Base-by-base conservation (phyloP, 1,140 invertebrate genomes). In the Drosophila albomicans region DNA sequence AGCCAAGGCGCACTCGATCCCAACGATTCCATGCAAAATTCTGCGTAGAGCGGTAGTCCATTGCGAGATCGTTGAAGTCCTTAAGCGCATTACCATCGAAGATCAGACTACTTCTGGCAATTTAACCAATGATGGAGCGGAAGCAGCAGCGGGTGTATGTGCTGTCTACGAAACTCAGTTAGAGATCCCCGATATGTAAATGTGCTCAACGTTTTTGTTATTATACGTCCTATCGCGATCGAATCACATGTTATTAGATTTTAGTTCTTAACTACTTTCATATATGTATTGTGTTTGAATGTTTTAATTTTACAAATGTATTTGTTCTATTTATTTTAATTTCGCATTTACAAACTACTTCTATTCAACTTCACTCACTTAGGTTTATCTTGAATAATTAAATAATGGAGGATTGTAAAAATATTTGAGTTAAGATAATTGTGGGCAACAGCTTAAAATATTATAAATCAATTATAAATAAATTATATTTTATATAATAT, bases 1-100 rank as follows among this genome's bases (percentile, higher is more conserved):
- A 88, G 96, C 98, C 0, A 96, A 98, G 87, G 98, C 97, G 5
- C 95, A 2, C 93, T 94, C 1, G 94, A 94, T 80, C 93, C 94
- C 3, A 91, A 94, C 52, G 91, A 94, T 52, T 94, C 94, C 8
- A 80, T 94, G 81, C 81, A 92, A 45, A 85, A 91, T 72, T 86
- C 92, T 1, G 78, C 88, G 3, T 82, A 91, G 11, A 92, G 85
- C 61, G 91, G 91, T 6, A 4, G 88, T 92, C 3, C 73, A 81
- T 38, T 66, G 74, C 57, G 91, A 92, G 46, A 91, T 92, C 10
- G 82, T 92, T 3, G 91, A 92, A 46, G 91, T 92, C 10, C 52
- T 92, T 1, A 92, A 91, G 52, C 91, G 91, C 48, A 92, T 91
- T 49, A 78, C 80, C 66, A 90, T 71, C 57, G 87, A 91, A 48